Evolutionary conservation across 2,888 invertebrate species (phyloP).

Genomic region (Drosophila fulvimacula): DNA sequence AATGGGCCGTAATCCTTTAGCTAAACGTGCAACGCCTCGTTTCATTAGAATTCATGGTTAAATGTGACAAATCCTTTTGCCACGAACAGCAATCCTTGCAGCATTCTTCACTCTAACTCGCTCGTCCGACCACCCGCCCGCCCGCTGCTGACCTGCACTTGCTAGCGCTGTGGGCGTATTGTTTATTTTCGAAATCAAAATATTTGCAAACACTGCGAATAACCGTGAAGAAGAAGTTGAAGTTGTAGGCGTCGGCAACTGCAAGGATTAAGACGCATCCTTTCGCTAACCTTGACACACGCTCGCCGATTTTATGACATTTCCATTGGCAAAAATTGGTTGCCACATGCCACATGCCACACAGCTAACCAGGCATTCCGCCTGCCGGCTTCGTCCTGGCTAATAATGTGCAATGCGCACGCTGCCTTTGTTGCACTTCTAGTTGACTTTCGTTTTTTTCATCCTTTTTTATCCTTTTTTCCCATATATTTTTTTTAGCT

Average conservation of each 20-base stretch:
- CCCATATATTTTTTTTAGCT: slow-evolving; percentile 49
- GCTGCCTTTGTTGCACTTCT: slow-evolving; percentile 43
- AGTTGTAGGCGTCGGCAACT: slow-evolving; percentile 32
- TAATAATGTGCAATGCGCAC: slow-evolving; percentile 67
- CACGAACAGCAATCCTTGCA: slow-evolving; percentile 10
- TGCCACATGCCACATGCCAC: slow-evolving; percentile 43
- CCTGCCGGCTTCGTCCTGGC: slow-evolving; percentile 35
- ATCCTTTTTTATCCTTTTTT: slow-evolving; percentile 16
- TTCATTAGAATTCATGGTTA: slow-evolving; percentile 64
- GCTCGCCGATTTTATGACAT: slow-evolving; percentile 60
- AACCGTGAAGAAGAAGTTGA: neutral
- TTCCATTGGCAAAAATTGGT: slow-evolving; percentile 5
- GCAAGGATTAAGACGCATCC: slow-evolving; percentile 72
- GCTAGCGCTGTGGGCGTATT: slow-evolving; percentile 71
- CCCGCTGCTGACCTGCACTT: slow-evolving; percentile 38
- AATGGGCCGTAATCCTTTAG: slow-evolving; percentile 79
- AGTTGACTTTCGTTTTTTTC: slow-evolving; percentile 66
- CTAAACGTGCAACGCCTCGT: slow-evolving; percentile 71
- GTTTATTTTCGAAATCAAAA: slow-evolving; percentile 83
- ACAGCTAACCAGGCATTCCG: neutral
- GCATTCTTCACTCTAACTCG: slow-evolving; percentile 5
- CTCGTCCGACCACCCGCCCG: neutral
- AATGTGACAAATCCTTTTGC: slow-evolving; percentile 75
- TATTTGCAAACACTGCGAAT: slow-evolving; percentile 80
- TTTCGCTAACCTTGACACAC: slow-evolving; percentile 69